Evolutionary conservation across 1,140 invertebrate species (phyloP), one percentile per base, ranked within the genome.

Genomic region (Panagrolaimus sp.): DNA sequence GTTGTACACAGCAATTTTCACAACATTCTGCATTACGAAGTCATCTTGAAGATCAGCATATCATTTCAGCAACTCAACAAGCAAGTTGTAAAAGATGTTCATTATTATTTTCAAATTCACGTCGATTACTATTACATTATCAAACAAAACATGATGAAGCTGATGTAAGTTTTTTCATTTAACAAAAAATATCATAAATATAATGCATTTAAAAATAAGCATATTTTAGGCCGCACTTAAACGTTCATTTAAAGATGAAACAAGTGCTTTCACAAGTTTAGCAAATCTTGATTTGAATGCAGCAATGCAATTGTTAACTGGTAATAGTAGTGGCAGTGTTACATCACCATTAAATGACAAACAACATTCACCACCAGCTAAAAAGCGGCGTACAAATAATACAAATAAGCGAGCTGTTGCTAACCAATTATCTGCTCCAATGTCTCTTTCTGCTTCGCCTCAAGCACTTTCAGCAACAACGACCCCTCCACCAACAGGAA

Each of bases 41-140:
- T 84, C 91, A 93, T 81, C 90, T 93, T 20, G 91, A 91, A 9
- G 91, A 92, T 77, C 89, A 91, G 75, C 91, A 93, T 82, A 87
- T 91, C 81, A 90, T 92, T 48, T 92, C 92, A 84, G 85, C 91
- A 90, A 38, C 85, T 91, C 89, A 75, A 16, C 77, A 90, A 38
- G 72, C 46, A 20, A 71, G 69, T 48, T 78, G 77, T 45, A 78
- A 78, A 57, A 65, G 77, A 14, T 78, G 77, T 61, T 64, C 72
- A 38, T 65, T 78, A 45, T 46, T 78, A 42, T 82, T 82, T 65
- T 69, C 78, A 27, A 82, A 82, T 69, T 70, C 81, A 9, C 72
- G 80, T 14, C 69, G 80, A n/a, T 57, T 82, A 1, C 63, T 82
- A 14, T 72, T 82, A 38, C 80, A 82, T 66, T 82, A 83, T 63